Percentiles rank a stretch among this genome's conserved stretches.
These are phyloP conservation scores for Agrochola circellaris DNA, from an alignment of 2,888 invertebrate species.

Conservation along the genomic window DNA sequence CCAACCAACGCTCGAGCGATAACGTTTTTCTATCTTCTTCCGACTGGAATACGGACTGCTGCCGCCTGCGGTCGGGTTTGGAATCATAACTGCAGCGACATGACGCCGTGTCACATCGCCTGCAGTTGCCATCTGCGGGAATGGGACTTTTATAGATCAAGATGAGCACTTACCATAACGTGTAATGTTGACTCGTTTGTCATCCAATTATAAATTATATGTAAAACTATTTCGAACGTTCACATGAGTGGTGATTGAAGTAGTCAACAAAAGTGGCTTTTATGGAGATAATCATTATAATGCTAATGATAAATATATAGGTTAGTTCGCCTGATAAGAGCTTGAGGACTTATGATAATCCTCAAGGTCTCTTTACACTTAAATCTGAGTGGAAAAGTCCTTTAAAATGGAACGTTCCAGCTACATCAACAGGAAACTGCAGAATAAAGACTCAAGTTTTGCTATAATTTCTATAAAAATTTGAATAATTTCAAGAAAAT, in stretches of 20 bases:
- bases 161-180: neutral
- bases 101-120: too few species aligned
- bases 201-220: neutral
- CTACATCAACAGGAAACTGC: neutral
- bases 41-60: too few species aligned
- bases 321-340: slow-evolving; percentile 13
- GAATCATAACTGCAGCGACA: too few species aligned
- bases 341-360: neutral
- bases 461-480: neutral
- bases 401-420: neutral
- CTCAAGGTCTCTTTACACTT: slow-evolving; percentile 1
- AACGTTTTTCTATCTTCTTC: too few species aligned
- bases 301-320: neutral
- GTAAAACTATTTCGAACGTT: neutral
- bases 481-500: neutral
- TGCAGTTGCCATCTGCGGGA: too few species aligned
- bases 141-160: neutral
- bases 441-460: neutral
- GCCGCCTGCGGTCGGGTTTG: too few species aligned
- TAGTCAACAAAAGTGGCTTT: neutral
- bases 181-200: neutral
- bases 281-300: neutral
- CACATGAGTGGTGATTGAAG: neutral
- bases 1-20: too few species aligned
- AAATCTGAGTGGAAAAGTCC: neutral